phyloP scores from a whole-genome alignment of 2,888 invertebrate genomes.

The Rhopalosiphum nymphaeae region DNA sequence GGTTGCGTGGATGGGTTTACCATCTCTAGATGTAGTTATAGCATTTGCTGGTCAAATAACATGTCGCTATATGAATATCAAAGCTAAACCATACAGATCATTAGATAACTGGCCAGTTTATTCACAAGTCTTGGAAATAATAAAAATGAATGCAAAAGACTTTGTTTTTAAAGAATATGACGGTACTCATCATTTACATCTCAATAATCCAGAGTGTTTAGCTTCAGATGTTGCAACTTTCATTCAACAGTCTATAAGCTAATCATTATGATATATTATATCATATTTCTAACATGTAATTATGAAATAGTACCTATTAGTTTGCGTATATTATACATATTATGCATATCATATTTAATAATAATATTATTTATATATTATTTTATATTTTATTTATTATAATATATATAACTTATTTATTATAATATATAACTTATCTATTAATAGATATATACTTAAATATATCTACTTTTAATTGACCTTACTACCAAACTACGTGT shows the following conservation, averaged over 20 bases:
- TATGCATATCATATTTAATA: neutral
- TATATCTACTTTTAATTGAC: neutral
- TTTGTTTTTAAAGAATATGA: slow-evolving; percentile 79
- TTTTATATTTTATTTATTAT: neutral
- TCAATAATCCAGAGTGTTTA: slow-evolving; percentile 80
- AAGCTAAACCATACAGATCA: slow-evolving; percentile 80
- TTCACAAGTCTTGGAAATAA: slow-evolving; percentile 76
- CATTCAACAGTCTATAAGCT: slow-evolving; percentile 27
- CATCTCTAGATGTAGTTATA: slow-evolving; percentile 79
- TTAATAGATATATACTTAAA: neutral
- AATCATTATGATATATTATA: neutral
- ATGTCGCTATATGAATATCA: slow-evolving; percentile 84
- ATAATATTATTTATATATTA: neutral
- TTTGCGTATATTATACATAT: neutral
- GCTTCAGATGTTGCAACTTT: slow-evolving; percentile 69
- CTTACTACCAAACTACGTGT: neutral
- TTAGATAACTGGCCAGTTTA: slow-evolving; percentile 80
- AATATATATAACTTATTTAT: no score
- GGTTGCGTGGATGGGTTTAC: slow-evolving; percentile 79
- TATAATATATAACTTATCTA: neutral
- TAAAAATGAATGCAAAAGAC: slow-evolving; percentile 74
- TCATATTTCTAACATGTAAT: slow-evolving; percentile 24
- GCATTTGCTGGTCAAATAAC: slow-evolving; percentile 80
- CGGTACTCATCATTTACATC: slow-evolving; percentile 87
- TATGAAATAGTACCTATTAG: neutral